Percentiles rank a stretch among this genome's conserved stretches.
These are phyloP conservation scores for Lithodes maja DNA, from an alignment of 2,888 invertebrate genomes.

Conservation along the genomic window DNA sequence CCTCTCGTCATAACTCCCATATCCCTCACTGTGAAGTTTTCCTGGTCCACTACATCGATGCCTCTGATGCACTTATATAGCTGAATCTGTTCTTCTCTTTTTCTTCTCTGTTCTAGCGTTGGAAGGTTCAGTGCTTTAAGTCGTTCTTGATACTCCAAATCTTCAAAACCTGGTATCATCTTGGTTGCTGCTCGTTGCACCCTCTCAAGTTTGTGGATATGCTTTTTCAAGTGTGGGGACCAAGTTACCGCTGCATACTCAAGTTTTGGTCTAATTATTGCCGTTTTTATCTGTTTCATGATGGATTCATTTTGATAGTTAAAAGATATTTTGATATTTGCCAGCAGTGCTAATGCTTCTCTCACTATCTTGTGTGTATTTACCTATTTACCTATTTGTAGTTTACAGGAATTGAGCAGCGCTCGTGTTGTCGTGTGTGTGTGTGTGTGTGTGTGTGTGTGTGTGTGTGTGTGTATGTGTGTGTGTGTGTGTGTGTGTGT, in stretches of 20 bases:
- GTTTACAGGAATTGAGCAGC: no score
- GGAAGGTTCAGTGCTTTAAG: not conserved
- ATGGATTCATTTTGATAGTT: not conserved
- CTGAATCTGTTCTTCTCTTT: no score
- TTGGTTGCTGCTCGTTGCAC: not conserved
- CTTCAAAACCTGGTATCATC: not conserved
- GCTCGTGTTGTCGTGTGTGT: no score
- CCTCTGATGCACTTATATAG: no score
- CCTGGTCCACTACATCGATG: no score
- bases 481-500: no score
- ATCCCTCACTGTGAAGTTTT: no score
- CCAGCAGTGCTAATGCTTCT: not conserved
- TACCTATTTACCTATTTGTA: no score
- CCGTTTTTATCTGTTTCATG: not conserved
- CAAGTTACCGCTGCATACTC: not conserved
- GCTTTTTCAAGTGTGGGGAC: not conserved
- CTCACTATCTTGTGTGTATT: not conserved
- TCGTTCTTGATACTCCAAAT: not conserved
- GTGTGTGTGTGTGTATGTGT: no score
- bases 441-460: no score
- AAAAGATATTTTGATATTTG: not conserved
- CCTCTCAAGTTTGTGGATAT: not conserved
- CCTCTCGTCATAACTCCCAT: no score
- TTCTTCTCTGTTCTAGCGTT: no score
- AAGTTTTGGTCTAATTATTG: not conserved